These are phyloP conservation scores for Drosophila neonasuta DNA, from an alignment of 2,888 invertebrate genomes.

Conservation along the genomic window DNA sequence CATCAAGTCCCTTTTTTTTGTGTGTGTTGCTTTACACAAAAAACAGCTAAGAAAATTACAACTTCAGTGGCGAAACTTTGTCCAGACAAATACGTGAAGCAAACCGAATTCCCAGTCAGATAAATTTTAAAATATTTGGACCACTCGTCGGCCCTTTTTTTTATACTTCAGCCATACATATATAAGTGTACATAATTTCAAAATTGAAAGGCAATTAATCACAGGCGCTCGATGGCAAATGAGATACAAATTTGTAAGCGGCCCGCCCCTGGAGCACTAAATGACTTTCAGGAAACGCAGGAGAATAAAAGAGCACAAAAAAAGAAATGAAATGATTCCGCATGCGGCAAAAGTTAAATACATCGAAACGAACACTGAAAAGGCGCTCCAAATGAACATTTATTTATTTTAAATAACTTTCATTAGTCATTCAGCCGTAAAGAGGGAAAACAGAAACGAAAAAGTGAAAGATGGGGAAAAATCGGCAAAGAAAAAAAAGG, in stretches of 20 bases:
- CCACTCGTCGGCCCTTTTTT: conserved; percentile 24
- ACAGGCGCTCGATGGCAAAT: conserved; percentile 73
- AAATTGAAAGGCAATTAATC: conserved; percentile 79
- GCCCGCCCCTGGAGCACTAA: conserved; percentile 53
- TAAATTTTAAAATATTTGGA: conserved; percentile 36
- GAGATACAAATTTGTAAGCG: conserved; percentile 68
- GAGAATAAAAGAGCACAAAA: conserved; percentile 20
- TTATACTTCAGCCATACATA: conserved; percentile 6
- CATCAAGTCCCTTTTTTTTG: conserved; percentile 67
- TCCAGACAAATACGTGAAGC: conserved; percentile 58
- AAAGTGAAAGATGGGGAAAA: neutral
- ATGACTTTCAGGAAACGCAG: conserved; percentile 35
- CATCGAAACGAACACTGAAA: conserved; percentile 57
- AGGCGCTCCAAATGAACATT: conserved; percentile 71
- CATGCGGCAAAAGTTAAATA: conserved; percentile 62
- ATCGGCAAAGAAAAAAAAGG: too few relatives aligned
- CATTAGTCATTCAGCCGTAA: conserved; percentile 65
- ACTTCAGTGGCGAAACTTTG: conserved; percentile 58
- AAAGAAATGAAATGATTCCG: conserved; percentile 27
- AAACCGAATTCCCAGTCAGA: conserved; percentile 17
- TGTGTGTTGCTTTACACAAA: conserved; percentile 11
- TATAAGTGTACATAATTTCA: conserved; percentile 59
- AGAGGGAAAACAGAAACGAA: conserved; percentile 3
- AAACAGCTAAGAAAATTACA: conserved; percentile 54
- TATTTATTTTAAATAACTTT: conserved; percentile 74